Percentiles rank a stretch among this genome's conserved stretches.
Conservation (phyloP, 2,888 invertebrate genomes). For the Corythucha ciliata region DNA sequence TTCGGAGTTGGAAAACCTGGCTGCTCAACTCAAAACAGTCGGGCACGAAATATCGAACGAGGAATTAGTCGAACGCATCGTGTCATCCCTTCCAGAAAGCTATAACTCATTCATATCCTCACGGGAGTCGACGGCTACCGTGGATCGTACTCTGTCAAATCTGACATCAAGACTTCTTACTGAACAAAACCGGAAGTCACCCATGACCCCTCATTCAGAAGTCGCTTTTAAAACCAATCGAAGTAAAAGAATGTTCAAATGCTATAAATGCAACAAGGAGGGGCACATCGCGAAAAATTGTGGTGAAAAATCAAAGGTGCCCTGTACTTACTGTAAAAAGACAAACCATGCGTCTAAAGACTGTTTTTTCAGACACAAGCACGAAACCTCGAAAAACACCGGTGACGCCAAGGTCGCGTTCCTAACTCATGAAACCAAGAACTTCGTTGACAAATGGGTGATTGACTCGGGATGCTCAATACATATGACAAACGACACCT, state of each 20-base stretch:
- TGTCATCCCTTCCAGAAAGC: neutral
- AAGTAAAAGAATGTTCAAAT: neutral
- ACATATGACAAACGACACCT: conserved; percentile 7
- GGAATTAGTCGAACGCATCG: conserved; percentile 2
- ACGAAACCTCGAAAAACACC: no score
- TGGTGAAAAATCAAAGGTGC: neutral
- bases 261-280: conserved; percentile 1
- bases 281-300: conserved; percentile 7
- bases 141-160: neutral
- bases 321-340: conserved; percentile 12
- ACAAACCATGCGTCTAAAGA: no score
- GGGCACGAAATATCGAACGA: neutral
- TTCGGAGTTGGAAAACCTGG: conserved; percentile 3
- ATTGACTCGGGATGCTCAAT: neutral
- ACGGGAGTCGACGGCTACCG: neutral
- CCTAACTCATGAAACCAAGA: no score
- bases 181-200: neutral
- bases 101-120: conserved; percentile 1
- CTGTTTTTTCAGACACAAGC: no score
- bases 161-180: neutral
- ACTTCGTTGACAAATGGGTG: conserved; percentile 4
- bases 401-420: no score
- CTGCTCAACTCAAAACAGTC: conserved; percentile 6
- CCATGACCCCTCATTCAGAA: neutral
- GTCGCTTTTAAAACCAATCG: conserved; percentile 1